phyloP scores from a whole-genome alignment of 1,140 invertebrate genomes.

The Riptortus pedestris region DNA sequence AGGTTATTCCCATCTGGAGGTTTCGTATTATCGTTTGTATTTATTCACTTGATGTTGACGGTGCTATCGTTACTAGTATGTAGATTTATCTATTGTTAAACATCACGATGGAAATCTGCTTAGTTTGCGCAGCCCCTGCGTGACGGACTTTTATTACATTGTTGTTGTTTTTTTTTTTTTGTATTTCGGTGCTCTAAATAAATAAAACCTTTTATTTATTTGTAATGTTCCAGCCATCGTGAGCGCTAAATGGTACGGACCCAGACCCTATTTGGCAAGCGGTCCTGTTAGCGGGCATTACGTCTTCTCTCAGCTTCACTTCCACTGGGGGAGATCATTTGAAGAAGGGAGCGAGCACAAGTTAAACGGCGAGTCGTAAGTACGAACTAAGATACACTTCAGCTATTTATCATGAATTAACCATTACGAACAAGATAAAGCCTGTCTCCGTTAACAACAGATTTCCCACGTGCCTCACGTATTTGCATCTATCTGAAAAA shows the following conservation, averaged over 20 bases:
- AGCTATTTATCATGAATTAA: neutral
- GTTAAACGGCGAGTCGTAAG: constrained; percentile 36
- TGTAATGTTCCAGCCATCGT: constrained; percentile 2
- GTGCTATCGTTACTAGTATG: too few species aligned
- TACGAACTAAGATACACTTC: too few species aligned
- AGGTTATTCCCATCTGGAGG: too few species aligned
- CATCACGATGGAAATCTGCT: too few species aligned
- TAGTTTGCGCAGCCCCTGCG: too few species aligned
- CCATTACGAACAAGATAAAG: neutral
- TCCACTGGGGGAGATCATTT: constrained; percentile 64
- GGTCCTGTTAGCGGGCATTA: constrained; percentile 54
- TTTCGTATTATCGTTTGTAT: too few species aligned
- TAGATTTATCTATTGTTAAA: too few species aligned
- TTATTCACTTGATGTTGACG: too few species aligned
- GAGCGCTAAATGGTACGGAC: constrained; percentile 21
- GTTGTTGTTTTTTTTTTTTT: neutral
- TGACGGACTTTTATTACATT: too few species aligned
- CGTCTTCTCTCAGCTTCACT: constrained; percentile 61
- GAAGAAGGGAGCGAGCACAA: constrained; percentile 61
- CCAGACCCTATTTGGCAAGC: constrained; percentile 42
- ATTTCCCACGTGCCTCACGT: too few species aligned
- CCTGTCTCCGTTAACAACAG: neutral
- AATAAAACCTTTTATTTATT: neutral
- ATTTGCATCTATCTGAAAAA: too few species aligned
- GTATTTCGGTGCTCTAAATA: neutral